Percentiles rank a stretch among this genome's conserved stretches.
Evolutionary conservation across 2,888 invertebrate genomes (phyloP).

Genomic region (Stegophylla sp.): DNA sequence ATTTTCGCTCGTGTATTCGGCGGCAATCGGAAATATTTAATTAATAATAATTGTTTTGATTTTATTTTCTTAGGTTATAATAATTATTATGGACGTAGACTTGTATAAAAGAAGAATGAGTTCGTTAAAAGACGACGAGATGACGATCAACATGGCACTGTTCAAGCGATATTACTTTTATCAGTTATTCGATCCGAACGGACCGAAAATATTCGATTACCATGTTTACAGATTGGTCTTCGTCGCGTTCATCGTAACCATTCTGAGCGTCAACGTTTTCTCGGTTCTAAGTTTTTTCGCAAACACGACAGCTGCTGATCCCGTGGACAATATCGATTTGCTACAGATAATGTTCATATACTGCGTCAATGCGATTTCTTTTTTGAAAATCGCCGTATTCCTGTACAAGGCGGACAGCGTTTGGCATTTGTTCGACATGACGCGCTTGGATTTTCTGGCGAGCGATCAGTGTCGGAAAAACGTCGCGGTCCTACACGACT

Average conservation of each 20-base stretch:
- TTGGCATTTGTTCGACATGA: neutral
- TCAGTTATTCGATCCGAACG: slow-evolving; percentile 7
- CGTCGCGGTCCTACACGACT: neutral
- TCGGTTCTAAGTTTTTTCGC: neutral
- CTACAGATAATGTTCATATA: neutral
- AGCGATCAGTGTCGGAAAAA: neutral
- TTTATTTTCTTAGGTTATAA: too few relatives aligned
- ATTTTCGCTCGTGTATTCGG: too few relatives aligned
- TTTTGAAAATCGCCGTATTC: neutral
- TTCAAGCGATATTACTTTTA: slow-evolving; percentile 18
- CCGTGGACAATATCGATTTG: neutral
- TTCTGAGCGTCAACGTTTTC: neutral
- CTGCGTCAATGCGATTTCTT: neutral
- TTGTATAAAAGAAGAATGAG: too few relatives aligned
- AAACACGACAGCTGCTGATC: too few relatives aligned
- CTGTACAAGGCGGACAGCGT: neutral
- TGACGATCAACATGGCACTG: neutral
- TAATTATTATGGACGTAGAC: too few relatives aligned
- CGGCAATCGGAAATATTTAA: too few relatives aligned
- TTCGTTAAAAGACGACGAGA: neutral
- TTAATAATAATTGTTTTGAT: too few relatives aligned
- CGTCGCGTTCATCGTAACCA: neutral
- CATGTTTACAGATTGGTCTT: neutral
- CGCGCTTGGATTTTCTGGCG: neutral
- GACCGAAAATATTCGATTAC: neutral